Evolutionary conservation across 2,888 invertebrate genomes (phyloP), one percentile per base, ranked within the genome.

Genomic region (Euphydryas editha): DNA sequence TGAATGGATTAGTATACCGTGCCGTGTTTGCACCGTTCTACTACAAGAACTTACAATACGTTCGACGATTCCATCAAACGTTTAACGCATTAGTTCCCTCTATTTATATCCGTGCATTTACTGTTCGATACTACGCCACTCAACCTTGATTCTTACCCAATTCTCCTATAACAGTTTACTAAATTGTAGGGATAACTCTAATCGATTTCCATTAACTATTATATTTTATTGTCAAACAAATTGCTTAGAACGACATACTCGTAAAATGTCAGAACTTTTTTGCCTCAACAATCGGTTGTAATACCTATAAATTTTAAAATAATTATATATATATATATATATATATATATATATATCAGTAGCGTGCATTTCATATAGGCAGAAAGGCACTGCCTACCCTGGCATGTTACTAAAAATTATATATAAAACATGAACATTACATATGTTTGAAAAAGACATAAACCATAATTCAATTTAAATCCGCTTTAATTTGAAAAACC

Each of bases 51-150:
- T 60, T 46, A 56, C 58, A 68, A 67, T 63, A 63, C 56, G 44
- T 66, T 67, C 55, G 58, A 64, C 63, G 65, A 72, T 71, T 69
- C 72, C 71, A 76, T 76, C 82, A 80, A 83, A 76, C 79, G 80
- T 80, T 83, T 79, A 78, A 76, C 73, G 74, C 69, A 76, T 75
- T 73, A 74, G 75, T 76, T 74, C 72, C 62, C 72, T 83, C 88
- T 90, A 91, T 89, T 88, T 86, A 88, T 89, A 90, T 76, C 77
- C 85, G 71, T 85, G 84, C 87, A 87, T 85, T 87, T 86, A 82
- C 82, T 76, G 78, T 65, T 67, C 75, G 69, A 69, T 72, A 70
- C 73, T 72, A 73, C 74, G 71, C 73, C 75, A 70, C 82, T 83
- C 85, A 86, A 82, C 87, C 88, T 88, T 88, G 86, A 76, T 83